Percentiles rank a stretch among this genome's conserved stretches.
phyloP scores from a whole-genome alignment of 2,888 invertebrate species.

The Xylota sylvarum region DNA sequence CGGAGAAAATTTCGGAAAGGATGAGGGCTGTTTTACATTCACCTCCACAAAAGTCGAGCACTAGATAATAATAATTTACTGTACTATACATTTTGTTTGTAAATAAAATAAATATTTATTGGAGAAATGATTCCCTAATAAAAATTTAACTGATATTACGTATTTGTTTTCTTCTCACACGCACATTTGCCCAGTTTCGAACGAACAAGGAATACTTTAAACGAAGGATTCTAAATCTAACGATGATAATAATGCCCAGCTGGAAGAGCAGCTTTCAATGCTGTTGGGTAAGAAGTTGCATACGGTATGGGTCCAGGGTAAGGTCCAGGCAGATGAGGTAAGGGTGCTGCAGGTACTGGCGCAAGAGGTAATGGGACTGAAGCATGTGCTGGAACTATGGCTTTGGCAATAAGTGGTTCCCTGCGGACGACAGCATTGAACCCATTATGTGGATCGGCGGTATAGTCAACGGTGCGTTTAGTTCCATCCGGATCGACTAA shows the following conservation, averaged over 20 bases:
- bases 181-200: conserved; percentile 14
- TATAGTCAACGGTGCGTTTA: conserved; percentile 88
- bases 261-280: conserved; percentile 7
- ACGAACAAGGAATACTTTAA: conserved; percentile 43
- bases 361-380: conserved; percentile 59
- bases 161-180: background rate
- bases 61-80: background rate
- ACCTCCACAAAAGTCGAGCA: conserved; percentile 79
- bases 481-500: conserved; percentile 87
- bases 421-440: conserved; percentile 84
- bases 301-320: conserved; percentile 28
- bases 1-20: conserved; percentile 87
- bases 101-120: background rate
- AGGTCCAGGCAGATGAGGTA: conserved; percentile 23
- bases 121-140: background rate
- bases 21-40: conserved; percentile 86
- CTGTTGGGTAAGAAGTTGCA: conserved; percentile 23
- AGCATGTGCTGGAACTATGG: conserved; percentile 79
- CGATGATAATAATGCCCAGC: conserved; percentile 43
- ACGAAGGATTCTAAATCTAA: conserved; percentile 8
- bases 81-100: background rate
- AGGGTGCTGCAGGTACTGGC: conserved; percentile 70
- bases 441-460: conserved; percentile 85
- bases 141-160: background rate
- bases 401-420: conserved; percentile 83